Evolutionary conservation across 2,113 vertebrate genomes (phyloP), one percentile per base, ranked within the genome.

Genomic region (Actenoides hombroni): DNA sequence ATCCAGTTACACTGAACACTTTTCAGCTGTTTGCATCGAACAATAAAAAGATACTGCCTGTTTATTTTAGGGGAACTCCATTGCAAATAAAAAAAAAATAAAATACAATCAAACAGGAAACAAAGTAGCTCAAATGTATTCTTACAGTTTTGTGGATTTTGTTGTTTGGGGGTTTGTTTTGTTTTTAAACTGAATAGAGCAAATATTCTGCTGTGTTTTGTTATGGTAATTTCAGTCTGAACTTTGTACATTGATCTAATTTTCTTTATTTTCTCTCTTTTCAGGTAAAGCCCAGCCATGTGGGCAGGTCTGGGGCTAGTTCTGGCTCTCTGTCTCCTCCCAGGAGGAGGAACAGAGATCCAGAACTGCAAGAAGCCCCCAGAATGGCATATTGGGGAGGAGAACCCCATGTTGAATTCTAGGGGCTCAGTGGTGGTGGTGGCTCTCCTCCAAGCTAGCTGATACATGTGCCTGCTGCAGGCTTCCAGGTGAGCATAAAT

Each of bases 371-470:
- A 98, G 90, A 95, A 71, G 13, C 93, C 99, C 14, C 98, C 99
- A 3, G 48, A 88, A 60, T 99, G 99, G 99, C 98, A 1, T 8
- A 98, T 99, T 21, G 97, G 98, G 63, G 98, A 98, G 29, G 92
- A 96, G 86, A 96, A 98, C 56, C 99, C 99, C 0, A 99, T 99
- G 99, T 97, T 97, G 89, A 97, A 90, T 40, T 95, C 98, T 0
- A 92, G 91, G 68, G 99, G 99, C 5, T 94, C 16, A 0, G 99
- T 99, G 95, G 99, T 98, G 0, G 99, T 99, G 82, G 98, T 99
- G 64, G 99, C 99, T 17, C 99, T 99, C 29, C 97, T 99, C 11
- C 98, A 99, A 90, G 99, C 99, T 59, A 99, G 99, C 98, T 99
- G 99, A 99, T 97, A 97, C 28, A 97, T 99, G 96, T 99, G 99